These are phyloP conservation scores for Brachirus orientalis DNA, from an alignment of 2,113 vertebrate species.

Conservation along the genomic window DNA sequence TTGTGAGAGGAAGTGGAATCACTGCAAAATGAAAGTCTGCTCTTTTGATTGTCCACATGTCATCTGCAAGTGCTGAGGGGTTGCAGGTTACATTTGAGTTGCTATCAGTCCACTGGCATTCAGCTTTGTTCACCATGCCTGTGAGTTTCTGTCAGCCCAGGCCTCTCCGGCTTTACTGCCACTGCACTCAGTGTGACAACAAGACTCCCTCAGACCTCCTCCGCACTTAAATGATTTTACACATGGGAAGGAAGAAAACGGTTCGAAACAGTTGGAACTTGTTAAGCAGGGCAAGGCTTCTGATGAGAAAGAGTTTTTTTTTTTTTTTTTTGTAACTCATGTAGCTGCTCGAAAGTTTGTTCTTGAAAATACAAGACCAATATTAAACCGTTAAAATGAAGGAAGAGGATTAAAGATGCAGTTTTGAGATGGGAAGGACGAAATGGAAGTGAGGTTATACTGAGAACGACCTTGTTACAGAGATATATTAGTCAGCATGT, in stretches of 20 bases:
- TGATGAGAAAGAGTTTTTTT: slow-evolving; percentile 5
- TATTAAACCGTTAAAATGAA: background rate
- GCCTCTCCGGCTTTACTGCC: slow-evolving; percentile 23
- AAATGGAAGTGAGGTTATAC: too few relatives aligned
- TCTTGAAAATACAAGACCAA: background rate
- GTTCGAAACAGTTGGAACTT: slow-evolving; percentile 22
- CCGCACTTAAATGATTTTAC: slow-evolving; percentile 60
- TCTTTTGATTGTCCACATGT: background rate
- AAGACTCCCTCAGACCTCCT: slow-evolving; percentile 64
- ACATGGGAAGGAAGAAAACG: slow-evolving; percentile 58
- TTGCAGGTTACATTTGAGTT: background rate
- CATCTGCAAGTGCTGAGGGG: background rate
- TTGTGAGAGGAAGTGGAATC: too few relatives aligned
- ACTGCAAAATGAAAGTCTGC: slow-evolving; percentile 10
- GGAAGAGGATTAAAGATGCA: background rate
- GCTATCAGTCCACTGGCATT: background rate
- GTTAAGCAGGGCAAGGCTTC: slow-evolving; percentile 14
- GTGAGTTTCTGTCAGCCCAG: slow-evolving; percentile 15
- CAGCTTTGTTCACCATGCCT: slow-evolving; percentile 6
- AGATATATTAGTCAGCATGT: too few relatives aligned
- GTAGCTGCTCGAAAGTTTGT: background rate
- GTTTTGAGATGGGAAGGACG: background rate
- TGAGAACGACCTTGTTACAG: too few relatives aligned
- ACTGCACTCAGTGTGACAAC: slow-evolving; percentile 49
- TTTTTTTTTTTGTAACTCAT: too few relatives aligned